Conservation (phyloP, 1,140 invertebrate genomes). For the Macrobrachium nipponense region DNA sequence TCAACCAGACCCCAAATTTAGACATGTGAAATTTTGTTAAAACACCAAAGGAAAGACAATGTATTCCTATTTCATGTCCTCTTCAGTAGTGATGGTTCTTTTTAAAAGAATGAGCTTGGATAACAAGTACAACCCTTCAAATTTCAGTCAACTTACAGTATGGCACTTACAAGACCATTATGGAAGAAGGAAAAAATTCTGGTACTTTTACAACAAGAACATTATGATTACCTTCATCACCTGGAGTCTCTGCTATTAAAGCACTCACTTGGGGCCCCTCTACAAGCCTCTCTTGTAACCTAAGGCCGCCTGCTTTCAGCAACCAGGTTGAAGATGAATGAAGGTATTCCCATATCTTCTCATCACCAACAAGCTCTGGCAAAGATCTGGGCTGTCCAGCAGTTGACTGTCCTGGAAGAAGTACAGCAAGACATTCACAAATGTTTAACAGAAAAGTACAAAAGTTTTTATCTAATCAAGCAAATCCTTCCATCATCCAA, state of each 20-base stretch:
- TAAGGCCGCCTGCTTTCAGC: constrained; percentile 43
- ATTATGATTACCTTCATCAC: neutral
- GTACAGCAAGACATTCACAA: neutral
- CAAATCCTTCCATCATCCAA: too few species aligned
- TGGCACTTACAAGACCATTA: neutral
- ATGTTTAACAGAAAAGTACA: neutral
- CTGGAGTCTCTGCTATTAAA: constrained; percentile 7
- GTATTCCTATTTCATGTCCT: too few species aligned
- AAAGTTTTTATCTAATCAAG: too few species aligned
- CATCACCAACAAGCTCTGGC: constrained; percentile 26
- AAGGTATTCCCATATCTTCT: constrained; percentile 40
- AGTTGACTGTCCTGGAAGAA: neutral
- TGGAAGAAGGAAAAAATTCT: neutral
- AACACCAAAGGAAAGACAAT: too few species aligned
- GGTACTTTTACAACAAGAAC: neutral
- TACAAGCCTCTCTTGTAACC: constrained; percentile 43
- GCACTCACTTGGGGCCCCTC: constrained; percentile 38
- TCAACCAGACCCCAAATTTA: too few species aligned
- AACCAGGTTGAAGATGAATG: constrained; percentile 50
- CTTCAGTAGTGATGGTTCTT: too few species aligned
- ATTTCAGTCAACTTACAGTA: too few species aligned
- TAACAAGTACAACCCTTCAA: too few species aligned
- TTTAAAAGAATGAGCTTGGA: too few species aligned
- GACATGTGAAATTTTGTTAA: too few species aligned
- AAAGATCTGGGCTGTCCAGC: constrained; percentile 47